Evolutionary conservation across 1,140 invertebrate species (phyloP).

Genomic region (Aphis gossypii): DNA sequence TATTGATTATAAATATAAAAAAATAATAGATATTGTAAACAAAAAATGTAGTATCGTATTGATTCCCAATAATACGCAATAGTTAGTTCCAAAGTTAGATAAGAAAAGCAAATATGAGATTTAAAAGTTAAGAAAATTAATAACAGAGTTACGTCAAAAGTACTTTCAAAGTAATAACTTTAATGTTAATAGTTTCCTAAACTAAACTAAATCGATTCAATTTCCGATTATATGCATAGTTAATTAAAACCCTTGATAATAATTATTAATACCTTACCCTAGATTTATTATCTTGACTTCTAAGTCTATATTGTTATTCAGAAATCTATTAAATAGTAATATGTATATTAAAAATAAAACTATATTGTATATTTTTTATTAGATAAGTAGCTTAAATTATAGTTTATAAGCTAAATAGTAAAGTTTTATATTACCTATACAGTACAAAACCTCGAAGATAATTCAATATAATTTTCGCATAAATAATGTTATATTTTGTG

Average conservation of each 20-base stretch:
- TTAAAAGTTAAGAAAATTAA: background rate
- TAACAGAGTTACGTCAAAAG: background rate
- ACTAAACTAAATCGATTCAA: slow-evolving; percentile 10
- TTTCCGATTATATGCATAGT: slow-evolving; percentile 2
- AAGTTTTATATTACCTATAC: background rate
- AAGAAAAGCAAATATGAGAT: background rate
- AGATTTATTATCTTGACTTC: slow-evolving; percentile 10
- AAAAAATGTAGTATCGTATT: background rate
- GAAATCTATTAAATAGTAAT: background rate
- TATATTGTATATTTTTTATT: background rate
- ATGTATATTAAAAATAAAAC: background rate
- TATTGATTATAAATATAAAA: background rate
- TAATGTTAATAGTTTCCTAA: slow-evolving; percentile 14
- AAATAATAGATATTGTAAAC: background rate
- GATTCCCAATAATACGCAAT: background rate
- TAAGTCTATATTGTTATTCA: background rate
- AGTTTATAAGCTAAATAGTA: background rate
- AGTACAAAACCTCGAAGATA: background rate
- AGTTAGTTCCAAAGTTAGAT: background rate
- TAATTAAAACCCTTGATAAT: background rate
- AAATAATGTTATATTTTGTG: background rate
- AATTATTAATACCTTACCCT: background rate
- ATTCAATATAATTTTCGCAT: background rate
- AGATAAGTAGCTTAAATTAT: background rate
- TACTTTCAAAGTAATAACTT: slow-evolving; percentile 6